A percentile compares a stretch with the other conserved stretches of the same genome.
Evolutionary conservation across 23 tunicate genomes (phyloP).

Genomic region (Clavelina lepadiformis): DNA sequence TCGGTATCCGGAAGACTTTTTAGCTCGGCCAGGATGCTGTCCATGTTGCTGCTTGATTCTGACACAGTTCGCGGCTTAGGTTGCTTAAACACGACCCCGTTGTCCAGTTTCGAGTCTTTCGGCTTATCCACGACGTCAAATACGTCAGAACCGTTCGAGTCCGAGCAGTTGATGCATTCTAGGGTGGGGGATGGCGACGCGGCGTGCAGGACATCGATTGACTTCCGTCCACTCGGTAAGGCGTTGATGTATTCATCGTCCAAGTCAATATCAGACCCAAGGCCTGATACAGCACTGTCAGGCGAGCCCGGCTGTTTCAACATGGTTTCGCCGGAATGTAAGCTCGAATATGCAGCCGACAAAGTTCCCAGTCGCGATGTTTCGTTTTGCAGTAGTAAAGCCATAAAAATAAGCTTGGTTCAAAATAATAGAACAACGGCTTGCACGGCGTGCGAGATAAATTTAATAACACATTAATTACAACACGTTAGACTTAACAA

Average conservation of each 20-base stretch:
- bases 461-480: no score
- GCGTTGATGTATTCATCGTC: conserved; percentile 44
- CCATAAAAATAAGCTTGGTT: no score
- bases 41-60: conserved; percentile 26
- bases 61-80: conserved; percentile 9
- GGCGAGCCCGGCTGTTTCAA: conserved; percentile 74
- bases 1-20: conserved; percentile 43
- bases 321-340: no score
- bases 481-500: no score
- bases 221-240: background rate
- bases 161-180: conserved; percentile 64
- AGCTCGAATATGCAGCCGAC: no score
- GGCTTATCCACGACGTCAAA: conserved; percentile 18
- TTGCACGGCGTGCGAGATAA: no score
- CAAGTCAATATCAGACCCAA: conserved; percentile 67
- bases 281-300: conserved; percentile 39
- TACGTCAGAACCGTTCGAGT: conserved; percentile 19
- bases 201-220: conserved; percentile 19
- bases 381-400: no score
- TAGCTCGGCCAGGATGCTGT: conserved; percentile 49
- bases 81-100: background rate
- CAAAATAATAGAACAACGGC: no score
- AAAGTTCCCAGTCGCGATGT: no score
- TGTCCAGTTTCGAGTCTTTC: conserved; percentile 7
- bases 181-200: conserved; percentile 77